Evolutionary conservation across 2,888 invertebrate genomes (phyloP), one percentile per base, ranked within the genome.

Genomic region (Brachylomia viminalis): DNA sequence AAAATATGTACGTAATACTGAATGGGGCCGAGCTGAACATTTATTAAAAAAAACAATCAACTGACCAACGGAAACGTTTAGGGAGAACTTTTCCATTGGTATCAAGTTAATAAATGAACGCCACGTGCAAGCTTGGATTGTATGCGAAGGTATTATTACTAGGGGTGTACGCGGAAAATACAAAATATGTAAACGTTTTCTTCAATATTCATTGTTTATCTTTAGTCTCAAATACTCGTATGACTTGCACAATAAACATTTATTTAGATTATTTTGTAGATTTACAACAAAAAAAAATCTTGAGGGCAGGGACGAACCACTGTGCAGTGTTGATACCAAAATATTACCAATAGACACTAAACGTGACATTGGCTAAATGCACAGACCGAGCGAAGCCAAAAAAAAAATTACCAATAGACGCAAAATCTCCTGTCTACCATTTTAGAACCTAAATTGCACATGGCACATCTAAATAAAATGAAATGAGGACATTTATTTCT

Each of bases 101-200:
- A 47, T 64, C 38, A 54, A 56, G 15, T 30, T 68, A 77, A 74
- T 71, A 71, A 82, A 73, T 71, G 70, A 56, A 30, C 23, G 45
- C 69, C 49, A 77, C 66, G 66, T 77, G 69, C 66, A 47, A 45
- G 33, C n/a, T 54, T 45, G 8, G 11, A 27, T 30, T 58, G 17
- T 30, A 65, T 59, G 10, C 3, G 13, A 45, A 17, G 27, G 17
- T 42, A 42, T 42, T 20, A 65, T 20, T 27, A 52, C 30, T 54
- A 54, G n/a, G 54, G n/a, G 59, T 47, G 33, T 33, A 38, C 13
- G 3, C 45, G 11, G 7, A 13, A 27, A 27, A 45, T 20, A 45
- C 45, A 45, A 27, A 38, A 64, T 42, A 64, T 45, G 23, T 17
- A n/a, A 38, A 8, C 8, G n/a, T n/a, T 62, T n/a, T 62, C n/a